Conservation (phyloP, 2,888 invertebrate genomes). For the Hypomecis punctinalis region DNA sequence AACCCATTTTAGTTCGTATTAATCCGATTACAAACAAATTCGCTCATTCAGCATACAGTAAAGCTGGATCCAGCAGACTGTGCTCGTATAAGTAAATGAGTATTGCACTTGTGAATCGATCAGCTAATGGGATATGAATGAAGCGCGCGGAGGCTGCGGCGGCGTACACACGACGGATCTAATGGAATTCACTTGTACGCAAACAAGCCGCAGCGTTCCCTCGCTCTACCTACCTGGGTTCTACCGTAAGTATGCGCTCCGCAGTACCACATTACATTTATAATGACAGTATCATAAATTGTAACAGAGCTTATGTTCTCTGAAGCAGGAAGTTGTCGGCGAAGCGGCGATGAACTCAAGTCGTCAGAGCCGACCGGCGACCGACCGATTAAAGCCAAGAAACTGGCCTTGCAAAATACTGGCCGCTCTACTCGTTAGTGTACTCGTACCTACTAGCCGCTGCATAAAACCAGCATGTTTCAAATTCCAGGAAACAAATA, state of each 20-base stretch:
- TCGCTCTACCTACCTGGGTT: constrained; percentile 58
- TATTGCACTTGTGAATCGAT: constrained; percentile 79
- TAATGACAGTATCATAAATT: constrained; percentile 24
- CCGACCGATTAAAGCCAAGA: no score
- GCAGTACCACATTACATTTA: constrained; percentile 45
- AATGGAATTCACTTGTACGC: constrained; percentile 85
- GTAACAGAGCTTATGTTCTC: background rate
- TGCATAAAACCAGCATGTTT: no score
- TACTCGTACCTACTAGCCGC: no score
- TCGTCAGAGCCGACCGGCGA: background rate
- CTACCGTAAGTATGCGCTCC: constrained; percentile 58
- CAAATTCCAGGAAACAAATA: no score
- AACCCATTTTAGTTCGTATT: constrained; percentile 10
- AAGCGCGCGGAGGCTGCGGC: constrained; percentile 75
- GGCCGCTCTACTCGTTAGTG: no score
- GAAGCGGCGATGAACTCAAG: background rate
- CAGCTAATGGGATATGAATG: constrained; percentile 84
- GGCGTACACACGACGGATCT: constrained; percentile 77
- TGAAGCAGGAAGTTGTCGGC: background rate
- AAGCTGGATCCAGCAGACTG: constrained; percentile 40
- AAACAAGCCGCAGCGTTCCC: constrained; percentile 79
- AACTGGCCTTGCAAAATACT: no score
- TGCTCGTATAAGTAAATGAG: constrained; percentile 55
- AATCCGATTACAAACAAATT: constrained; percentile 43
- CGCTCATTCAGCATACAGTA: constrained; percentile 38